Conservation (phyloP, 2,113 vertebrate species). For the Larimichthys polyactis region DNA sequence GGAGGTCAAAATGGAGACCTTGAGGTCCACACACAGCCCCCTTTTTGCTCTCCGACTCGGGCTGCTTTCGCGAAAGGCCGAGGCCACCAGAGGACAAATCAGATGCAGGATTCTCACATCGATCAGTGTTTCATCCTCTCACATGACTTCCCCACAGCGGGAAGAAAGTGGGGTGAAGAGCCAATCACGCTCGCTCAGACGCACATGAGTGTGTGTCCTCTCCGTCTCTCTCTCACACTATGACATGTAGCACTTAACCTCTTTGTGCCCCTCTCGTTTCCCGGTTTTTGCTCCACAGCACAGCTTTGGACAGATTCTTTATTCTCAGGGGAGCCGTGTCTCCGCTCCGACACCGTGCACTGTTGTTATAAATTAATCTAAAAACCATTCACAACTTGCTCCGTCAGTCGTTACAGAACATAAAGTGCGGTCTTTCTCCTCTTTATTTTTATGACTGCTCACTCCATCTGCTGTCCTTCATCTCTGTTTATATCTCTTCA, state of each 20-base stretch:
- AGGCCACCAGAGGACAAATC: constrained; percentile 54
- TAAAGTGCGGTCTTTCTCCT: constrained; percentile 79
- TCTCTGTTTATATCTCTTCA: constrained; percentile 82
- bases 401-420: constrained; percentile 47
- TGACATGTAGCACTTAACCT: constrained; percentile 58
- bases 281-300: constrained; percentile 38
- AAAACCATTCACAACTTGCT: constrained; percentile 30
- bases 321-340: constrained; percentile 33
- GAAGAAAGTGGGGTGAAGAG: constrained; percentile 7
- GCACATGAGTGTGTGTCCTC: constrained; percentile 42
- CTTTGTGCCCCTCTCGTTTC: constrained; percentile 45
- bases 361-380: constrained; percentile 52
- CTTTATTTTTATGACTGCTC: constrained; percentile 86
- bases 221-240: constrained; percentile 26
- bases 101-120: constrained; percentile 68
- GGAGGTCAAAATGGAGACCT: constrained; percentile 72
- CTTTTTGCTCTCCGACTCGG: constrained; percentile 36
- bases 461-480: constrained; percentile 70
- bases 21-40: constrained; percentile 36
- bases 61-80: constrained; percentile 45
- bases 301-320: constrained; percentile 48
- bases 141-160: constrained; percentile 70
- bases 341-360: constrained; percentile 3
- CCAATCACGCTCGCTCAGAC: constrained; percentile 53
- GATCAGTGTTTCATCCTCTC: constrained; percentile 76